Evolutionary conservation across 2,888 invertebrate species (phyloP), one percentile per base, ranked within the genome.

Genomic region (Himalopsyche kuldschensis): DNA sequence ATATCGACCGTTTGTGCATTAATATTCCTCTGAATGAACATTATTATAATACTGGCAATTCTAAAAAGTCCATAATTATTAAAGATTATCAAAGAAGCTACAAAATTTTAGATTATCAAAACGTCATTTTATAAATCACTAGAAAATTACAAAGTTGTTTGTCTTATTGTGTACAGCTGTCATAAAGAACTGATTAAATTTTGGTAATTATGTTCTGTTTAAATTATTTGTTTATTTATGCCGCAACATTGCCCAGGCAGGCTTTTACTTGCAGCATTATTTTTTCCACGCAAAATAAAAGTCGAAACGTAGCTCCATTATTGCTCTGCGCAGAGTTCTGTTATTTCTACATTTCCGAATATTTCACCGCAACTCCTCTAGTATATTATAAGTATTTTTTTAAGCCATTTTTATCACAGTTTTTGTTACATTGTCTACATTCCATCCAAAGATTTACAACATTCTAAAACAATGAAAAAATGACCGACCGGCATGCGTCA

Each of bases 351-450:
- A 15, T 69, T 69, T 69, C 30, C 30, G 15, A 69, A 69, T 69
- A 69, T 69, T 69, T 69, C 30, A 69, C 69, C 69, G 69, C 69
- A 69, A 69, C 15, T 69, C 69, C 30, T 69, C 27, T 27, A 30
- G 30, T 69, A 69, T 69, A 69, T 69, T 69, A n/a, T n/a, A 69
- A 69, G 69, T 69, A 69, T 69, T 69, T 69, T 69, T 69, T 27
- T 69, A 69, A 69, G 69, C 69, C 69, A 27, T 80, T 69, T 79
- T 83, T 83, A 83, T 83, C 83, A 83, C 83, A 83, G 83, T 46
- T 83, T 83, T 82, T 35, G 46, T 82, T 82, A 79, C 82, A 82
- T 78, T 78, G 47, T 79, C 79, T 82, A 82, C 78, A 82, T 80
- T 83, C 80, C 76, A 75, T 32, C 78, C 83, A 77, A 83, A 75